Evolutionary conservation across 2,113 vertebrate genomes (phyloP).

Genomic region (Sitta europaea): DNA sequence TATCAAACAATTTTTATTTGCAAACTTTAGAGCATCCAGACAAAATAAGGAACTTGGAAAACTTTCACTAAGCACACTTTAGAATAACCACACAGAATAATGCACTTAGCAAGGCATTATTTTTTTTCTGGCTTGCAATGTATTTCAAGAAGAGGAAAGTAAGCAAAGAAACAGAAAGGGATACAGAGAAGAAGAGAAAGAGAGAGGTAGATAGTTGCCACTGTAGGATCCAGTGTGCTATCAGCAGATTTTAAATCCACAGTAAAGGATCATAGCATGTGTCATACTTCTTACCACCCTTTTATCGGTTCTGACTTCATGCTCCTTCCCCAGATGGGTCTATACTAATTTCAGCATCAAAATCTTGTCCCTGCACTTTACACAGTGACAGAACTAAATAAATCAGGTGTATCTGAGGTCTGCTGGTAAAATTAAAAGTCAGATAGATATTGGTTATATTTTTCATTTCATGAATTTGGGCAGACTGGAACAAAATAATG

Average conservation of each 20-base stretch:
- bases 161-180: neutral
- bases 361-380: neutral
- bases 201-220: neutral
- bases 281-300: neutral
- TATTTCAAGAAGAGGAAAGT: neutral
- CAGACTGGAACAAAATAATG: neutral
- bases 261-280: fast-evolving
- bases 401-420: neutral
- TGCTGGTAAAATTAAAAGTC: neutral
- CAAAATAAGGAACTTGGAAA: neutral
- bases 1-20: neutral
- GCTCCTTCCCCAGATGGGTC: no score
- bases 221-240: neutral
- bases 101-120: neutral
- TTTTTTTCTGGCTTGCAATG: neutral
- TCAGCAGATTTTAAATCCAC: neutral
- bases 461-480: neutral
- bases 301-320: neutral
- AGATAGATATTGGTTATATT: neutral
- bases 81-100: neutral
- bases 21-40: neutral
- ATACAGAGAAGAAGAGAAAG: neutral
- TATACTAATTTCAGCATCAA: neutral
- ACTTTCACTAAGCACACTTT: neutral
- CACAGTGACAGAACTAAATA: neutral